Evolutionary conservation across 2,888 invertebrate genomes (phyloP).

Genomic region (Acanthosoma haemorrhoidale): DNA sequence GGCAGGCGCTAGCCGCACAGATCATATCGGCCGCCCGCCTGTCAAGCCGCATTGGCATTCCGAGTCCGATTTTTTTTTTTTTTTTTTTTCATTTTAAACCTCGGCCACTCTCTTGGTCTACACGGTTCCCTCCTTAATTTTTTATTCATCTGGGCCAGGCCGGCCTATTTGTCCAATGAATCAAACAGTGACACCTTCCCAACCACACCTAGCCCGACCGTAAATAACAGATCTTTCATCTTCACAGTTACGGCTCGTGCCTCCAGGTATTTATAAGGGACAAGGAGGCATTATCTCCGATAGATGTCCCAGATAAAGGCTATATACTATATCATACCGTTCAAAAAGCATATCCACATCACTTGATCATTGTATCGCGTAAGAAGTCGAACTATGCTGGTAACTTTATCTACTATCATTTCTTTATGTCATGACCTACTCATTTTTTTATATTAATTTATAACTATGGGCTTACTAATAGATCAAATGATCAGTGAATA

Average conservation of each 20-base stretch:
- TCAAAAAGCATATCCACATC: neutral
- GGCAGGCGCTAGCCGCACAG: constrained; percentile 15
- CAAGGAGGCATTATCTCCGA: neutral
- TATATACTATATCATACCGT: neutral
- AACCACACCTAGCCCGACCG: neutral
- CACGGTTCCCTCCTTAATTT: constrained; percentile 19
- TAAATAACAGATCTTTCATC: neutral
- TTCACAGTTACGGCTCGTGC: neutral
- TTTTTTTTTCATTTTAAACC: neutral
- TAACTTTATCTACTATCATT: too few species aligned
- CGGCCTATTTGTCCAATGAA: constrained; percentile 17
- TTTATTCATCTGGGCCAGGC: neutral
- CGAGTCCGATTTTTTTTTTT: neutral
- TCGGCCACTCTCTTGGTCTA: neutral
- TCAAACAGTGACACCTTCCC: constrained; percentile 3
- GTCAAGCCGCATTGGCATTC: constrained; percentile 16
- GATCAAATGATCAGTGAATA: too few species aligned
- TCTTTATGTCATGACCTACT: too few species aligned
- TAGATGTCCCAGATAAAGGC: neutral
- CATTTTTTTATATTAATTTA: too few species aligned
- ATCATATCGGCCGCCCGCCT: constrained; percentile 11
- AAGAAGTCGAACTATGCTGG: too few species aligned
- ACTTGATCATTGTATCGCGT: neutral
- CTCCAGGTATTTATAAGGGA: neutral
- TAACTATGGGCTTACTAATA: too few species aligned